phyloP scores from a whole-genome alignment of 2,797 vertebrate genomes.

The Trachops cirrhosus region DNA sequence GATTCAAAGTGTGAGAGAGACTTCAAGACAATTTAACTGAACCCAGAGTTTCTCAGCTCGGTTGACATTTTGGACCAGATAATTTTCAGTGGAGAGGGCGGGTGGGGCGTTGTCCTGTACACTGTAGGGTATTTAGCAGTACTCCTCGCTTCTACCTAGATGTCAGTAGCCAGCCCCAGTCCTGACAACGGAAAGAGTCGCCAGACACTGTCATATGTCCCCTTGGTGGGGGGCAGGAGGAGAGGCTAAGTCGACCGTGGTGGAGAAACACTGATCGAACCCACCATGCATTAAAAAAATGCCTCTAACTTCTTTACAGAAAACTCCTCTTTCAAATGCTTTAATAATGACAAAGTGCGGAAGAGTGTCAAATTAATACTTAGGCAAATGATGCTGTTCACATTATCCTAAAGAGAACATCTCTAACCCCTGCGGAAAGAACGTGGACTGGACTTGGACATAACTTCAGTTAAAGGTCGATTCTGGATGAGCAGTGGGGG shows the following conservation, averaged over 20 bases:
- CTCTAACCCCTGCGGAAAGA: neutral
- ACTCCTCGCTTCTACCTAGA: neutral
- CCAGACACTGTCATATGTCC: neutral
- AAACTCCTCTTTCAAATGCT: neutral
- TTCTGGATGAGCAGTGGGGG: neutral
- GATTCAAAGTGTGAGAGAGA: neutral
- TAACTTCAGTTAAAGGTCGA: neutral
- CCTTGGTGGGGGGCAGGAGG: neutral
- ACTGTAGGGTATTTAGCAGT: neutral
- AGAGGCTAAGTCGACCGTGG: neutral
- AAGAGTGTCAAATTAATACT: neutral
- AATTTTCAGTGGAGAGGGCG: neutral
- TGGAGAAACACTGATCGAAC: neutral
- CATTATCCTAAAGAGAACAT: neutral
- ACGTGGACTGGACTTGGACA: neutral
- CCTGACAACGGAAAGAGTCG: neutral
- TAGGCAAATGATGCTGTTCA: neutral
- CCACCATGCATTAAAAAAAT: neutral
- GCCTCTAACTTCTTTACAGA: neutral
- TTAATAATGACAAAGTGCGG: neutral
- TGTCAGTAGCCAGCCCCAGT: rapidly evolving
- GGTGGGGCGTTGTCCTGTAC: rapidly evolving
- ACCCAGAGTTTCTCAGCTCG: neutral
- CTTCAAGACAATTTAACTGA: neutral
- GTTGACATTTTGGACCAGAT: neutral